phyloP scores from a whole-genome alignment of 2,888 invertebrate genomes.

The Anodontia alba region DNA sequence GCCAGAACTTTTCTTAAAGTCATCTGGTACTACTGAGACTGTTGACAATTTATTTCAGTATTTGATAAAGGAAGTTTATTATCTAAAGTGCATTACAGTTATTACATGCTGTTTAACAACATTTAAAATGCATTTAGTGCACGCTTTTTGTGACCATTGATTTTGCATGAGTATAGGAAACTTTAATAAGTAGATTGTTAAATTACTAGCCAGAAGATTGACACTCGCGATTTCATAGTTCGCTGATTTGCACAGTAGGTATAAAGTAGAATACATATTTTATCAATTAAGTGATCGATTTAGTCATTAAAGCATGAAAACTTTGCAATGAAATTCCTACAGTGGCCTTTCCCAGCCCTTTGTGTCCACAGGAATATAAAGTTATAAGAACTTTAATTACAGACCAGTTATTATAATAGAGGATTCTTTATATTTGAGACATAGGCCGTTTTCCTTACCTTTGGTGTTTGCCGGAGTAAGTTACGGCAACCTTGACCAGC shows the following conservation, averaged over 20 bases:
- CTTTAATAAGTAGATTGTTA: neutral
- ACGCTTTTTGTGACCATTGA: neutral
- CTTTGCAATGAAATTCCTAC: slow-evolving; percentile 8
- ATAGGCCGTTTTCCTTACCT: no score
- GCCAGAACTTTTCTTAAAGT: no score
- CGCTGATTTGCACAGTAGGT: neutral
- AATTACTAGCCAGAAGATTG: neutral
- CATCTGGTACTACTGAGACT: no score
- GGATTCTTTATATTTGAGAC: no score
- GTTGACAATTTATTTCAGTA: no score
- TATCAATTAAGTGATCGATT: slow-evolving; percentile 6
- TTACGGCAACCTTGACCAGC: no score
- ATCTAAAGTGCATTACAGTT: no score
- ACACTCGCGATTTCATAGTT: neutral
- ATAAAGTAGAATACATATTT: slow-evolving; percentile 12
- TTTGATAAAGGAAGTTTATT: no score
- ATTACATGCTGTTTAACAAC: no score
- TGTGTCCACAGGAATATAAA: neutral
- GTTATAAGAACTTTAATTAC: neutral
- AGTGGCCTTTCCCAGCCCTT: slow-evolving; percentile 13
- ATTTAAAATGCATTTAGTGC: no score
- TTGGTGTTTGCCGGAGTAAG: no score
- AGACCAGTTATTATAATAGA: neutral
- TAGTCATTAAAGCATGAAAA: neutral
- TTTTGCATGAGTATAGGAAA: neutral